Base-by-base conservation (phyloP, 2,113 vertebrate species). In the Scomber japonicus region DNA sequence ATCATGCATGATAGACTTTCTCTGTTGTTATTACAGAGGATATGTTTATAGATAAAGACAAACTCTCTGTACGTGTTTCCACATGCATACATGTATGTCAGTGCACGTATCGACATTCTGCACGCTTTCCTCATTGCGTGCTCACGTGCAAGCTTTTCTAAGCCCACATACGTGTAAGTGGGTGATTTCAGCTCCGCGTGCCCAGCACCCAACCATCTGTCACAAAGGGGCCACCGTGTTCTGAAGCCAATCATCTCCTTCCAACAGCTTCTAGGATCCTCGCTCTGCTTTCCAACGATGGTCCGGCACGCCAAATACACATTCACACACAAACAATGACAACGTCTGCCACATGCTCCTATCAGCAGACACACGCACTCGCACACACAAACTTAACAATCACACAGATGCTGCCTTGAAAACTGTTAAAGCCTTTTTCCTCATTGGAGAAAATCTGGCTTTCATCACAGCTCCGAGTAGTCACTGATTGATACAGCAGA, bases 161-260 rank as follows among this genome's bases (percentile, higher is more conserved):
- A 87, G 87, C 66, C 85, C 80, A 88, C 86, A 92, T 92, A 91
- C 88, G 91, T 85, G 90, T 77, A 86, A 80, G 93, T 90, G 93
- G 89, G 89, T 91, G 90, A 84, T 83, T 92, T 88, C 81, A 10
- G 74, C 87, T 80, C 86, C 73, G 89, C 89, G 65, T 84, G 90
- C 87, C 86, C 88, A 92, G 90, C 92, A 93, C 93, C 93, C 93
- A 91, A 93, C 95, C 94, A 95, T 95, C 95, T 95, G 94, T 95
- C 89, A 92, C 91, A 79, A 86, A 94, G 90, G 91, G 91, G 90
- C 90, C 91, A 90, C 90, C 92, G 74, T 85, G 87, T 92, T 93
- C 90, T 80, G 81, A 91, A 92, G 93, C 94, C 95, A 95, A 94
- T 92, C 90, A 93, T 93, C 92, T 91, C 87, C 86, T 91, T 94